Base-by-base conservation (phyloP, 1,140 invertebrate genomes). In the Plectus sambesii region DNA sequence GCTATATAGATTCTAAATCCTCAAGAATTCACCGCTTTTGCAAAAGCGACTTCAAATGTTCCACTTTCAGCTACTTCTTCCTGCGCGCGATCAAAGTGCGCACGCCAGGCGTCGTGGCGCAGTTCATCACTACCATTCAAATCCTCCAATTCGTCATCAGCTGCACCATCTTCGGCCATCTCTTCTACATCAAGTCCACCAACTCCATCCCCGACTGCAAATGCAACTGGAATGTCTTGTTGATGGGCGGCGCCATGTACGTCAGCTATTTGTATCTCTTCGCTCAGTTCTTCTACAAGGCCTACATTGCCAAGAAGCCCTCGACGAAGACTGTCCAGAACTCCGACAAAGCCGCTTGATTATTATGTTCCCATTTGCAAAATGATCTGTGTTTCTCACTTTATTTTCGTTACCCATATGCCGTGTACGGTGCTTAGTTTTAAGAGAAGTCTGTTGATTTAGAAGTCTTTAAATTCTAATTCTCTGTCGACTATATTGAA, bases 91-190 rank as follows among this genome's bases (percentile, higher is more conserved):
- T 66, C 22, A 58, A 66, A 33, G 49, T 66, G 9, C 35, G 55
- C 26, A 60, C 59, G 5, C 63, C 63, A 30, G 53, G 60, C 9
- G 39, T 42, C 15, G 65, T 66, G 5, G 65, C 65, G 19, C 61
- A 66, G 39, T 66, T 66, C 54, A 66, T 66, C 46, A 66, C 63
- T 6, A 68, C 56, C 36, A 68, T 66, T 27, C 63, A 66, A 47
- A 62, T 66, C 27, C 42, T 61, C 2, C 63, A 66, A 45, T 66
- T 66, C 42, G 46, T 68, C 41, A 66, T 66, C 36, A 50, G 41
- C 24, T 60, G 59, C 29, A 60, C 50, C 49, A 66, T 66, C 37
- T 66, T 66, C 51, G 36, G 41, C 6, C 63, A 67, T 26, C 49
- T 66, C 36, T 44, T 66, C 2, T 47, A 49, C 37, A 68, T 68